A percentile compares a stretch with the other conserved stretches of the same genome.
Evolutionary conservation across 2,113 vertebrate species (phyloP).

Genomic region (Peromyscus maniculatus): DNA sequence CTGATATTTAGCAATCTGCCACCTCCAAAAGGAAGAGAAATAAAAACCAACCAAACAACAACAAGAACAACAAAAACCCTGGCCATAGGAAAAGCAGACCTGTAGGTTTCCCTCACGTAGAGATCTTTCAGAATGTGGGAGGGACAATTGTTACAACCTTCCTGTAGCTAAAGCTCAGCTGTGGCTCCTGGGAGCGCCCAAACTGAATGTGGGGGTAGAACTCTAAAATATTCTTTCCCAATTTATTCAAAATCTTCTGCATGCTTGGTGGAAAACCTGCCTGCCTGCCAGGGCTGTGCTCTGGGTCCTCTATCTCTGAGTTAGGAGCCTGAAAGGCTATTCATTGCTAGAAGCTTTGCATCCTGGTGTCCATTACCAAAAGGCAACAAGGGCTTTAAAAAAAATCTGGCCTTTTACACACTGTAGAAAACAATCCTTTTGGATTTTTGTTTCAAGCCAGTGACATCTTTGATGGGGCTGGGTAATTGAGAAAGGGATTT

Average conservation of each 20-base stretch:
- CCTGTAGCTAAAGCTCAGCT: background rate
- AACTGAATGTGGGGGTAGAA: background rate
- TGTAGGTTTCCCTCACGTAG: background rate
- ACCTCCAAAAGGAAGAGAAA: background rate
- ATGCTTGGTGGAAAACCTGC: background rate
- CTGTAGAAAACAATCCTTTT: conserved; percentile 46
- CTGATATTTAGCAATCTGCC: background rate
- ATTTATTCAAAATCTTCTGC: conserved; percentile 7
- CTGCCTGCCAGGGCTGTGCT: background rate
- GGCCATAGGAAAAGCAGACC: background rate
- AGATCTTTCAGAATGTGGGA: background rate
- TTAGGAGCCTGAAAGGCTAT: background rate
- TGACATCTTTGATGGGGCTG: conserved; percentile 63
- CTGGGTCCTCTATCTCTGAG: background rate
- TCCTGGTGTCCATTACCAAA: background rate
- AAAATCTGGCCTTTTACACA: conserved; percentile 14
- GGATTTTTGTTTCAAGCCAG: conserved; percentile 55
- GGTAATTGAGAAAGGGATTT: conserved; percentile 68
- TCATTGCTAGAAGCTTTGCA: background rate
- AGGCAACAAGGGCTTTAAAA: background rate
- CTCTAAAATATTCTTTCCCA: conserved; percentile 24
- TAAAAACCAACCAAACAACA: background rate
- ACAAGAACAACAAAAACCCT: background rate
- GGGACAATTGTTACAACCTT: background rate
- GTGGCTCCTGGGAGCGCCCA: conserved; percentile 1